A percentile compares a stretch with the other conserved stretches of the same genome.
These are phyloP conservation scores for Littorina saxatilis DNA, from an alignment of 1,140 invertebrate species.

Conservation along the genomic window DNA sequence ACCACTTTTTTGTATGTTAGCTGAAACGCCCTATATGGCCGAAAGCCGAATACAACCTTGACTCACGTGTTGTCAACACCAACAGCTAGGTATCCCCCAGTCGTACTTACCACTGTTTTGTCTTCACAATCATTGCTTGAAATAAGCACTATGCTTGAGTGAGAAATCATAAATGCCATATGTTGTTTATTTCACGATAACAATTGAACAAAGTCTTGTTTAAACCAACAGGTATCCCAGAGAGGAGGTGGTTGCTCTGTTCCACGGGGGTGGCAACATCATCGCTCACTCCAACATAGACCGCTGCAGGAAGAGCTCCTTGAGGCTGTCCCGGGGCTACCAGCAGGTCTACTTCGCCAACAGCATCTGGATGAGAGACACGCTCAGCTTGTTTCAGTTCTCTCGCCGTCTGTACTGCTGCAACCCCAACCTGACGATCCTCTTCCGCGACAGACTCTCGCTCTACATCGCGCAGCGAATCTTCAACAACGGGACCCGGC, in stretches of 20 bases:
- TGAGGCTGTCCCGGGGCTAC: conserved; percentile 38
- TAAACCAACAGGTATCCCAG: neutral
- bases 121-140: too few relatives aligned
- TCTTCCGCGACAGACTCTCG: conserved; percentile 52
- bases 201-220: too few relatives aligned
- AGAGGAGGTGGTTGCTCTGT: conserved; percentile 43
- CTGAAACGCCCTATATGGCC: too few relatives aligned
- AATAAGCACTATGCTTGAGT: too few relatives aligned
- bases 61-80: too few relatives aligned
- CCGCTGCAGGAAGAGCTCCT: neutral
- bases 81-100: too few relatives aligned
- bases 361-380: conserved; percentile 40
- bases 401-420: conserved; percentile 38
- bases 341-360: conserved; percentile 43
- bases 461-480: conserved; percentile 36
- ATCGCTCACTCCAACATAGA: conserved; percentile 41
- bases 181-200: too few relatives aligned
- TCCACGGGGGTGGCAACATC: conserved; percentile 56
- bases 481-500: conserved; percentile 35
- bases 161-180: too few relatives aligned
- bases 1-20: too few relatives aligned
- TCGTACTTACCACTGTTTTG: too few relatives aligned
- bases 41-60: too few relatives aligned
- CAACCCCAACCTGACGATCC: conserved; percentile 44
- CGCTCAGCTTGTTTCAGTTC: neutral